Evolutionary conservation across 2,888 invertebrate species (phyloP).

Genomic region (Caenorhabditis auriculariae): DNA sequence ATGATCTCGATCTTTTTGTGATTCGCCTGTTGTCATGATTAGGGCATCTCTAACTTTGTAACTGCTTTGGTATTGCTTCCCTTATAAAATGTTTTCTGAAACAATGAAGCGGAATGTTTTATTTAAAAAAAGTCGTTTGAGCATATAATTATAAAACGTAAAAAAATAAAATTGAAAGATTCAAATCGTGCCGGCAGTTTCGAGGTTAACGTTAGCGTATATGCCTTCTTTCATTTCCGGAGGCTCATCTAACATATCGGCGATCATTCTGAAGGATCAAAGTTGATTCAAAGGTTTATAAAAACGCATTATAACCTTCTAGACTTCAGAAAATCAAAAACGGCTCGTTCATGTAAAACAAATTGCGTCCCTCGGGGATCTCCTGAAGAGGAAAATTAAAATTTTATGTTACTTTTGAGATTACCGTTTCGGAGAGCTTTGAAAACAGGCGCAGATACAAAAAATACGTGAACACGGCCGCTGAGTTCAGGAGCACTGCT

Average conservation of each 20-base stretch:
- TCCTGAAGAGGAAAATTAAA: constrained; percentile 8
- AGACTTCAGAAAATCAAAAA: constrained; percentile 47
- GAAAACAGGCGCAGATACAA: constrained; percentile 50
- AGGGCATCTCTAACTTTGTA: too few relatives aligned
- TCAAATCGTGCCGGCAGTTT: constrained; percentile 30
- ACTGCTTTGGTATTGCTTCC: too few relatives aligned
- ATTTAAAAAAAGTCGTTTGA: too few relatives aligned
- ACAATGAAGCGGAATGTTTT: too few relatives aligned
- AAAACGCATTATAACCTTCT: constrained; percentile 3
- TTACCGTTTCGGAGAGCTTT: constrained; percentile 37
- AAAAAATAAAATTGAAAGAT: too few relatives aligned
- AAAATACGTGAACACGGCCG: constrained; percentile 45
- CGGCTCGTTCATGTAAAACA: constrained; percentile 46
- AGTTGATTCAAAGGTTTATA: background rate
- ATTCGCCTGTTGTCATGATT: too few relatives aligned
- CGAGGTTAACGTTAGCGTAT: constrained; percentile 36
- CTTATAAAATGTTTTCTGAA: too few relatives aligned
- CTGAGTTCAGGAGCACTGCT: constrained; percentile 38
- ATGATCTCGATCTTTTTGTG: too few relatives aligned
- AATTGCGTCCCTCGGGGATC: constrained; percentile 33
- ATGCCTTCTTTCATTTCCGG: constrained; percentile 24
- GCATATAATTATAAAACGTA: too few relatives aligned
- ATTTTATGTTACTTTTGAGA: background rate
- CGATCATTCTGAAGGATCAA: constrained; percentile 33
- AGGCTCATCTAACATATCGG: constrained; percentile 44